Evolutionary conservation across 2,113 vertebrate species (phyloP), one percentile per base, ranked within the genome.

Genomic region (Perognathus longimembris): DNA sequence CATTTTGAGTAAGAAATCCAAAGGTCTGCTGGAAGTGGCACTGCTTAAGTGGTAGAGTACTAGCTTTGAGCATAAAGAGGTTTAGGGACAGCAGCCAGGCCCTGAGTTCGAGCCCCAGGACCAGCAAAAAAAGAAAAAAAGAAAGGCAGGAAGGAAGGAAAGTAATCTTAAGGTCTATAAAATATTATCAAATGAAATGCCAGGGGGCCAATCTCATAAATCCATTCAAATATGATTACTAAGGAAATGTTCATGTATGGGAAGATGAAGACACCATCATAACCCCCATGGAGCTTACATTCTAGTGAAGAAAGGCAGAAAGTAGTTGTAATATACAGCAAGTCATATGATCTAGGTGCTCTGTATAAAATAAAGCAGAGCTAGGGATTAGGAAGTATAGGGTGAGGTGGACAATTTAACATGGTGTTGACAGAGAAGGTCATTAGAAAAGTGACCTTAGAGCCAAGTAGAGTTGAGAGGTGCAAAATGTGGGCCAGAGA

Each of bases 1-100:
- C 15, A 92, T 85, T 89, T 64, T 73, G 20, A 91, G 17, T 67
- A 50, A 93, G 90, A 84, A 93, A 54, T 54, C 50, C 17, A 15
- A 54, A 17, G 50, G 17, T 54, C 50, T 54, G 50, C 50, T 18
- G 15, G 50, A 54, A 54, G 50, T 54, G 50, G 50, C 50, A 54
- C 15, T 54, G 50, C 17, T 54, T 15, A 14, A 15, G 50, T 54
- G 50, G 50, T 18, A 54, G 14, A 54, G 50, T 12, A 15, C 50
- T 54, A 54, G 17, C 50, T 54, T 54, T 54, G 50, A 54, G 50
- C 50, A 54, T 15, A 54, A 54, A 54, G 50, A 17, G 50, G 50
- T 15, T 54, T 15, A 54, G 50, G 50, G 50, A 18, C 50, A 54
- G 14, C 50, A 54, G 12, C 50, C 50, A 54, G 50, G 50, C 50